Evolutionary conservation across 2,113 vertebrate species (phyloP).

Genomic region (Lophura nycthemera): DNA sequence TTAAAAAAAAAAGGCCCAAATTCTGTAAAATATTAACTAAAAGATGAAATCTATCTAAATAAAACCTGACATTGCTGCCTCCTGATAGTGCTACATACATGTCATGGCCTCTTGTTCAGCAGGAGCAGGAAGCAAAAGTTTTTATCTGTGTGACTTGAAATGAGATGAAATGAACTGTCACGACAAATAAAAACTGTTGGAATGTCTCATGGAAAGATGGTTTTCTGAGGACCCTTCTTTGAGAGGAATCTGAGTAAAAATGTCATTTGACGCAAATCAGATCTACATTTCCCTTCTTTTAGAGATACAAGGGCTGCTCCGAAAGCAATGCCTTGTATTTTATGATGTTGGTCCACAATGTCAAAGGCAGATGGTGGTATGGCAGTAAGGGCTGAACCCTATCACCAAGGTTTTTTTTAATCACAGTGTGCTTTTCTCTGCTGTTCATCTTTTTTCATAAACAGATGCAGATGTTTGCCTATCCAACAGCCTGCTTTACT

Average conservation of each 20-base stretch:
- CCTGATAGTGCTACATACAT: neutral
- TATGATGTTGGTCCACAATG: too few relatives aligned
- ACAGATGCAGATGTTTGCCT: too few relatives aligned
- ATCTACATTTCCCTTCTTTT: neutral
- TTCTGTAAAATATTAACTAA: neutral
- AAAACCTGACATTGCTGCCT: neutral
- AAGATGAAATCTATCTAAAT: neutral
- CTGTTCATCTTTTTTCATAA: too few relatives aligned
- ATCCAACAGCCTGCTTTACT: too few relatives aligned
- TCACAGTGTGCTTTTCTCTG: too few relatives aligned
- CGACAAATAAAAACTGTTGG: neutral
- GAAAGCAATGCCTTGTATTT: too few relatives aligned
- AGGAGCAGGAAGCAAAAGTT: neutral
- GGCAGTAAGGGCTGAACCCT: too few relatives aligned
- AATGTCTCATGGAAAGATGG: neutral
- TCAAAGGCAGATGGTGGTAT: too few relatives aligned
- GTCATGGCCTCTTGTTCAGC: neutral
- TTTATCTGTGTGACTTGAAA: neutral
- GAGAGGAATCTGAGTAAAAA: neutral
- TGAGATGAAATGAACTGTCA: neutral
- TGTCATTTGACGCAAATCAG: constrained; percentile 3
- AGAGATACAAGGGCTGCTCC: neutral
- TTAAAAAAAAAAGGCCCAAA: neutral
- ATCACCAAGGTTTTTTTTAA: neutral
- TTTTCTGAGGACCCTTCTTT: neutral